These are phyloP conservation scores for Muricea muricata DNA, from an alignment of 92 coral and sea anemone species.

Conservation along the genomic window DNA sequence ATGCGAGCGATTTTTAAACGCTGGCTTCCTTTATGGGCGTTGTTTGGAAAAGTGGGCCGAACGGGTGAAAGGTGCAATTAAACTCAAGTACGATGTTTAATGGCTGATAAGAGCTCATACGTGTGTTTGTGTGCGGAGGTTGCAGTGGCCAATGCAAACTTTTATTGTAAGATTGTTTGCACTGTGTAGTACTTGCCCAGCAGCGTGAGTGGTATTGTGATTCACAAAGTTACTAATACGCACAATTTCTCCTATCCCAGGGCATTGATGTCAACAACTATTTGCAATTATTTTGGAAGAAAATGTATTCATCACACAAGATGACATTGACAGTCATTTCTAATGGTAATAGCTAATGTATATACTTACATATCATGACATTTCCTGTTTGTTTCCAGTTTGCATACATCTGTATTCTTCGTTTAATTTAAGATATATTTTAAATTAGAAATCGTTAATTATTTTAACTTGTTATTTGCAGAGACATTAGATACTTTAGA, in stretches of 20 bases:
- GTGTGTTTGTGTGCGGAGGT: too few relatives aligned
- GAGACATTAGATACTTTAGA: conserved; percentile 80
- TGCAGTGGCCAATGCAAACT: too few relatives aligned
- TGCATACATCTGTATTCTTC: too few relatives aligned
- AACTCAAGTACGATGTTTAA: too few relatives aligned
- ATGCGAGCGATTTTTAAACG: too few relatives aligned
- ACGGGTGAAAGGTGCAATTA: too few relatives aligned
- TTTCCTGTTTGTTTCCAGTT: neutral
- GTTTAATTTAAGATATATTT: too few relatives aligned
- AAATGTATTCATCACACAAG: conserved; percentile 81
- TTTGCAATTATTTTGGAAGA: conserved; percentile 67
- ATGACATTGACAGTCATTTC: conserved; percentile 93
- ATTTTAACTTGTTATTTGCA: conserved; percentile 30
- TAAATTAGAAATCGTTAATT: neutral
- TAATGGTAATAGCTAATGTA: conserved; percentile 74
- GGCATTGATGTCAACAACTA: conserved; percentile 71
- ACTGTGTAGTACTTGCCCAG: too few relatives aligned
- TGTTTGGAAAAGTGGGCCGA: neutral
- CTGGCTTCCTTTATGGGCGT: neutral
- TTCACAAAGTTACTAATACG: too few relatives aligned
- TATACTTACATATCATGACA: neutral
- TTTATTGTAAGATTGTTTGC: too few relatives aligned
- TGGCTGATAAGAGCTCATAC: too few relatives aligned
- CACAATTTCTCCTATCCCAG: conserved; percentile 36
- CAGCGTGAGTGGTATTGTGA: too few relatives aligned